Evolutionary conservation across 2,888 invertebrate species (phyloP).

Genomic region (Empis livida): DNA sequence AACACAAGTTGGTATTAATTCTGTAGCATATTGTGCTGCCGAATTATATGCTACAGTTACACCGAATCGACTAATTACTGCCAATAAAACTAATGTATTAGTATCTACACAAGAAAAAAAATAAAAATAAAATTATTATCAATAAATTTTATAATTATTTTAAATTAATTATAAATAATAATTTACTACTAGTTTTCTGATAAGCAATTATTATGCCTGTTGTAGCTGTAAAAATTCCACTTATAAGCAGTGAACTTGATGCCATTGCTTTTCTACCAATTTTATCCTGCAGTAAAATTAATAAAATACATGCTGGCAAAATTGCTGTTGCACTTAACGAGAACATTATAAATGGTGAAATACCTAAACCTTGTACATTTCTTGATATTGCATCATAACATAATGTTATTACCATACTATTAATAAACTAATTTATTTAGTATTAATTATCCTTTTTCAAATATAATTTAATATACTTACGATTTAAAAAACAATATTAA

Average conservation of each 20-base stretch:
- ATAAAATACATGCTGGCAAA: slow-evolving; percentile 42
- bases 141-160: not conserved
- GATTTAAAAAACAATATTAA: slow-evolving; percentile 43
- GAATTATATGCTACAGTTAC: slow-evolving; percentile 51
- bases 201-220: slow-evolving; percentile 34
- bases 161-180: not conserved
- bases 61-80: slow-evolving; percentile 43
- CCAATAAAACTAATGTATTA: slow-evolving; percentile 33
- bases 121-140: not conserved
- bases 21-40: slow-evolving; percentile 49
- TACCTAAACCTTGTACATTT: slow-evolving; percentile 42
- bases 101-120: slow-evolving; percentile 19
- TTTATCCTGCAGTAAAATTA: slow-evolving; percentile 31
- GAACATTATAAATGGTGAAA: slow-evolving; percentile 44
- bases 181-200: slow-evolving; percentile 20
- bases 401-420: slow-evolving; percentile 45
- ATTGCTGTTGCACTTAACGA: slow-evolving; percentile 42
- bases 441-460: no score
- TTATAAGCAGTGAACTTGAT: slow-evolving; percentile 39
- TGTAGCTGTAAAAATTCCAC: slow-evolving; percentile 40
- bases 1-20: slow-evolving; percentile 48
- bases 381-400: slow-evolving; percentile 47
- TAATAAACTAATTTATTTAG: no score
- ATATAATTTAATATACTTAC: slow-evolving; percentile 32
- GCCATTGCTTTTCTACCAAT: slow-evolving; percentile 43